phyloP scores from a whole-genome alignment of 2,888 invertebrate species.

The Lordiphosa andalusiaca region DNA sequence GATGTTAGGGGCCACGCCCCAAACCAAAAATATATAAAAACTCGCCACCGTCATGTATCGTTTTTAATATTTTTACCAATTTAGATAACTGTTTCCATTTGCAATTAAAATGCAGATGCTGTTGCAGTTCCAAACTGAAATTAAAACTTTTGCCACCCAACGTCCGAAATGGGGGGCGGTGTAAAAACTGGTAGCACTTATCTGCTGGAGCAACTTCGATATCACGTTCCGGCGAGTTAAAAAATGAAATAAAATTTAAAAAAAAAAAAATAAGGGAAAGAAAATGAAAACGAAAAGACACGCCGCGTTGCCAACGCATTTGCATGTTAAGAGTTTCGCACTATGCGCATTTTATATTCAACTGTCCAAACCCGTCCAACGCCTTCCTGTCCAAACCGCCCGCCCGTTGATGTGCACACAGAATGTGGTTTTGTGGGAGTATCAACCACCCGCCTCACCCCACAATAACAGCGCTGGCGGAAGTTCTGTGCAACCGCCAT shows the following conservation, averaged over 20 bases:
- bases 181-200: slow-evolving; percentile 59
- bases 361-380: slow-evolving; percentile 12
- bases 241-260: slow-evolving; percentile 57
- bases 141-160: slow-evolving; percentile 66
- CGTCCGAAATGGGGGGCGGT: slow-evolving; percentile 53
- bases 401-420: slow-evolving; percentile 38
- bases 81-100: slow-evolving; percentile 78
- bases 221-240: slow-evolving; percentile 68
- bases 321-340: slow-evolving; percentile 72
- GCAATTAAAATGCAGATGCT: slow-evolving; percentile 75
- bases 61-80: slow-evolving; percentile 76
- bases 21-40: slow-evolving; percentile 26
- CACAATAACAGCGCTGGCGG: slow-evolving; percentile 40
- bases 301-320: slow-evolving; percentile 49
- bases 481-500: slow-evolving; percentile 61
- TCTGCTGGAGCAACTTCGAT: slow-evolving; percentile 63
- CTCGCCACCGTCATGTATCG: slow-evolving; percentile 31
- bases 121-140: slow-evolving; percentile 56
- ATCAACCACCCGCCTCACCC: slow-evolving; percentile 4
- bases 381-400: not conserved
- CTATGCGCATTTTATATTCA: slow-evolving; percentile 57
- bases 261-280: slow-evolving; percentile 8
- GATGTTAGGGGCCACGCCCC: slow-evolving; percentile 23
- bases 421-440: slow-evolving; percentile 39
- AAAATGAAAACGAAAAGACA: slow-evolving; percentile 13